A percentile compares a stretch with the other conserved stretches of the same genome.
Conservation (phyloP, 2,113 vertebrate species). For the Shinisaurus crocodilurus region DNA sequence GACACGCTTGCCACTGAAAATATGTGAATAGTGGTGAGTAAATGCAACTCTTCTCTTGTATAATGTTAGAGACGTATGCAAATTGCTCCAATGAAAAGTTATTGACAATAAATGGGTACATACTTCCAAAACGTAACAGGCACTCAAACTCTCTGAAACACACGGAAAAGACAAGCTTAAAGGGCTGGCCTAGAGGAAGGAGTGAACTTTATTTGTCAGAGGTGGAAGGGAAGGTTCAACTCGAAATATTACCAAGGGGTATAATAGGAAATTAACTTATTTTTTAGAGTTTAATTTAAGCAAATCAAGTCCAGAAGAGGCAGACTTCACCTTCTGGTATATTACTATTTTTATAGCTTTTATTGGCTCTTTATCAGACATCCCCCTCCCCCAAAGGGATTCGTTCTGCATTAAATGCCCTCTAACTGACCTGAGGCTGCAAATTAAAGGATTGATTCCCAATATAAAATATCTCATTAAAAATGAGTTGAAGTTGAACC, state of each 20-base stretch:
- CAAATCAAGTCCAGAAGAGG: constrained; percentile 6
- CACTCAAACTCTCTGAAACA: background rate
- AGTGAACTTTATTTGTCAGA: constrained; percentile 34
- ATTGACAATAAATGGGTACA: background rate
- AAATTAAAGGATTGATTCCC: background rate
- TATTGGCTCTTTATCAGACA: background rate
- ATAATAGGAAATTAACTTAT: constrained; percentile 57
- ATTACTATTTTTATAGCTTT: background rate
- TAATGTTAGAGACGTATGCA: background rate
- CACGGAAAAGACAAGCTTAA: constrained; percentile 25
- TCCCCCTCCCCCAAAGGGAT: background rate
- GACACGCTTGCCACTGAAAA: background rate
- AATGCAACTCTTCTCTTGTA: background rate
- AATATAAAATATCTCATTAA: constrained; percentile 13
- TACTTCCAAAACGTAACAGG: background rate
- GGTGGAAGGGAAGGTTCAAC: constrained; percentile 39
- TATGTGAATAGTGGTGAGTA: background rate
- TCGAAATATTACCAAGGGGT: constrained; percentile 48
- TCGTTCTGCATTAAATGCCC: background rate
- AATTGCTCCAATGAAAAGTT: background rate
- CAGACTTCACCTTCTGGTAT: background rate
- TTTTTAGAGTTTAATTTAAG: constrained; percentile 35
- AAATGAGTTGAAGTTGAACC: background rate
- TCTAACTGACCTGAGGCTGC: constrained; percentile 15
- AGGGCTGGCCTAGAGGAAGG: constrained; percentile 52